These are phyloP conservation scores for Myotis lucifugus DNA, from an alignment of 2,113 vertebrate genomes.

Conservation along the genomic window DNA sequence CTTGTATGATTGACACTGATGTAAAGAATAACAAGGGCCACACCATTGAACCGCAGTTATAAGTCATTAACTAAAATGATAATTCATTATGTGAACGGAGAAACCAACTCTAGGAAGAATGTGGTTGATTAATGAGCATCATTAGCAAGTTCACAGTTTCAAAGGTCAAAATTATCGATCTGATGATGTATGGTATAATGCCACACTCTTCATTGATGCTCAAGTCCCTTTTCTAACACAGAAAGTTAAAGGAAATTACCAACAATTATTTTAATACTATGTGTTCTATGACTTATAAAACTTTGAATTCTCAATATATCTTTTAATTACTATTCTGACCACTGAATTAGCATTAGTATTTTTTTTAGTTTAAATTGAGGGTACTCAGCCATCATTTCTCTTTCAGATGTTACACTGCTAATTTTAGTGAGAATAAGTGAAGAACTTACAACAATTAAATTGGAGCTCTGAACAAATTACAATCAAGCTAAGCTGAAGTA, in stretches of 20 bases:
- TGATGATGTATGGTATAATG: neutral
- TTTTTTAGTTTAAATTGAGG: slow-evolving; percentile 46
- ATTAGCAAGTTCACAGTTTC: slow-evolving; percentile 52
- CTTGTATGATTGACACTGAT: neutral
- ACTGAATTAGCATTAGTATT: neutral
- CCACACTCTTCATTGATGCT: neutral
- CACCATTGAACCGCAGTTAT: neutral
- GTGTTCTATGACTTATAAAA: slow-evolving; percentile 51
- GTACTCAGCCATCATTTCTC: slow-evolving; percentile 56
- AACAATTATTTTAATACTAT: neutral
- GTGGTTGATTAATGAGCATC: slow-evolving; percentile 47
- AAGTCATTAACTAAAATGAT: slow-evolving; percentile 23
- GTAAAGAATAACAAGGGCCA: neutral
- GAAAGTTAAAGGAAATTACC: neutral
- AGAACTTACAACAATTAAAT: slow-evolving; percentile 37
- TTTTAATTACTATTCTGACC: slow-evolving; percentile 51
- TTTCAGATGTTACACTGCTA: slow-evolving; percentile 43
- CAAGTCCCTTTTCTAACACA: neutral
- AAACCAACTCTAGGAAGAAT: neutral
- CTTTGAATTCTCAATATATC: slow-evolving; percentile 37
- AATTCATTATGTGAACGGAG: neutral
- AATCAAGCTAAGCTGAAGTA: slow-evolving; percentile 52
- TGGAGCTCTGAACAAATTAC: slow-evolving; percentile 56
- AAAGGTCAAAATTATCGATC: slow-evolving; percentile 50
- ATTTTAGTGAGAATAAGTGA: slow-evolving; percentile 46